Evolutionary conservation across 2,888 invertebrate genomes (phyloP), one percentile per base, ranked within the genome.

Genomic region (Strigamia transsilvanica): DNA sequence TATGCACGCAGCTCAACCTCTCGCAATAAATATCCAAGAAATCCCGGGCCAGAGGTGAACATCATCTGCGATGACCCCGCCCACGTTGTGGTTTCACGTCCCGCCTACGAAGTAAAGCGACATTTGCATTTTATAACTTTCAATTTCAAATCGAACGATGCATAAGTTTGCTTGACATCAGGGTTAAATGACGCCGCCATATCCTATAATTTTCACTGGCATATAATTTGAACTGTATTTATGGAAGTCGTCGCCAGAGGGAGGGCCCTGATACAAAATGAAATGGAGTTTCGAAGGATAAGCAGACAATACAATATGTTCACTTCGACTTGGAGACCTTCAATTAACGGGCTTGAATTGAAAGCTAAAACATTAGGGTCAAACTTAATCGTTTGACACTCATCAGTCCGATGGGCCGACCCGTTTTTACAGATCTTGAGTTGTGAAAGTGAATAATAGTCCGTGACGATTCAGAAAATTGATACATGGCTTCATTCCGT

Each of bases 151-250:
- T 23, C 21, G 61, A 66, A 21, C 2, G 23, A 12, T 66, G 23
- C 21, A 66, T 66, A 23, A 66, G 61, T 66, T 66, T 66, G 21
- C 18, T 66, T 66, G 61, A 66, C 61, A 18, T 66, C 61, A 66
- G 61, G 61, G 61, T 66, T 66, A 66, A 66, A 23, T 66, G 61
- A 66, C 61, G 5, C 23, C 21, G 61, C 61, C 61, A 66, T 66
- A 21, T 12, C 12, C 61, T 66, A 66, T 23, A 66, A 66, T 66
- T 66, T 66, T 18, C 61, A 23, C 61, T 66, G 41, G 78, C 78
- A 41, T 78, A 78, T 78, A 78, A 78, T 78, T 78, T 78, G 78
- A 78, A 32, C n/a, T 18, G 41, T 23, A 78, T 78, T 78, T 78
- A 78, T 78, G 78, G 41, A 27, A 78, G 34, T 34, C 34, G 78